phyloP scores from a whole-genome alignment of 2,888 invertebrate species.

The Baccha elongata region DNA sequence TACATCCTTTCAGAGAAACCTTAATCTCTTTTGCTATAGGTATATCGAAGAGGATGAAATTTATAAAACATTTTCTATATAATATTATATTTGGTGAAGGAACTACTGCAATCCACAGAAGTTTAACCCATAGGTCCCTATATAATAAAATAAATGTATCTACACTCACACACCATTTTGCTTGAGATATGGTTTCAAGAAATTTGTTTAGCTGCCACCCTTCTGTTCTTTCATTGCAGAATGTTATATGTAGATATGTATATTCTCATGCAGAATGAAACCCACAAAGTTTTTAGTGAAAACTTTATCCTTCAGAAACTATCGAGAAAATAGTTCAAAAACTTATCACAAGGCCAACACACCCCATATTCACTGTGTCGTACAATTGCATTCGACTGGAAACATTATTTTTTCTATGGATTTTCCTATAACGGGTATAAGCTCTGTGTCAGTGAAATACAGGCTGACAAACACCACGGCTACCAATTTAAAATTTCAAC shows the following conservation, averaged over 20 bases:
- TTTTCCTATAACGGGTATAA: neutral
- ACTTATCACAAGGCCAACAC: slow-evolving; percentile 39
- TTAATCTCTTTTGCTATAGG: slow-evolving; percentile 3
- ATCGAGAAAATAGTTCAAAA: neutral
- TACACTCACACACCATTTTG: neutral
- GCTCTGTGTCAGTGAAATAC: neutral
- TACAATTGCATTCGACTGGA: slow-evolving; percentile 37
- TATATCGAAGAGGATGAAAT: slow-evolving; percentile 8
- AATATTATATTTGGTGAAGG: neutral
- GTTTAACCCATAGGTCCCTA: neutral
- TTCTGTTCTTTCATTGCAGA: slow-evolving; percentile 1
- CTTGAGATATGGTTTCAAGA: slow-evolving; percentile 25
- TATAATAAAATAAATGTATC: neutral
- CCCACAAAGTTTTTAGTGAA: slow-evolving; percentile 23
- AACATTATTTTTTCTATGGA: slow-evolving; percentile 2
- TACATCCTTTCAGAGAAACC: slow-evolving; percentile 6
- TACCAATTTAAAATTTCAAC: neutral
- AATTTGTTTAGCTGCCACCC: slow-evolving; percentile 28
- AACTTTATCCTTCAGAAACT: slow-evolving; percentile 23
- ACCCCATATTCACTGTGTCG: slow-evolving; percentile 26
- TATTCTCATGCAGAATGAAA: slow-evolving; percentile 20
- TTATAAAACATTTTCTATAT: neutral
- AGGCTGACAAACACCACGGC: neutral
- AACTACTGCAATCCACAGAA: slow-evolving; percentile 3
- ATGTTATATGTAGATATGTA: too few relatives aligned